Conservation (phyloP, 2,797 vertebrate genomes). For the Pteronotus mesoamericanus region DNA sequence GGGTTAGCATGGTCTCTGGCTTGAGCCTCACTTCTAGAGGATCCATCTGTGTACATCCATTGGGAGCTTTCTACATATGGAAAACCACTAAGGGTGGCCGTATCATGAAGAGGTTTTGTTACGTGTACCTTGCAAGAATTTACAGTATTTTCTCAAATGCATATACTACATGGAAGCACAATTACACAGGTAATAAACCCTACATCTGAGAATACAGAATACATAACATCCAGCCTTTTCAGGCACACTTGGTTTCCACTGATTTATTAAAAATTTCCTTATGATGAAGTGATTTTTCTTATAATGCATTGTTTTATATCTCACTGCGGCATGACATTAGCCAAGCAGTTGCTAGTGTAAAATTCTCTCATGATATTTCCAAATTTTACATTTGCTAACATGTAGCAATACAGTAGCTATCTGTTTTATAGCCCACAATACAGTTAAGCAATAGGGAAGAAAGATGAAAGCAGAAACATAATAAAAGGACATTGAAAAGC, state of each 20-base stretch:
- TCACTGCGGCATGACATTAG: not conserved
- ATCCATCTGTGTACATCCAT: not conserved
- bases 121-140: not conserved
- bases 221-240: not conserved
- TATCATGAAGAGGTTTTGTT: not conserved
- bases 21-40: not conserved
- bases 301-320: not conserved
- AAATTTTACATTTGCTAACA: slow-evolving; percentile 9
- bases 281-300: slow-evolving; percentile 41
- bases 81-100: not conserved
- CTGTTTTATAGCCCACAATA: not conserved
- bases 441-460: not conserved
- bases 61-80: not conserved
- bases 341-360: not conserved
- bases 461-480: not conserved
- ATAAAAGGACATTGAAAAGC: not conserved
- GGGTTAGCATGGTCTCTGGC: not conserved
- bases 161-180: not conserved
- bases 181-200: slow-evolving; percentile 39
- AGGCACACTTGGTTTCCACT: not conserved
- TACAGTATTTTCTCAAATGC: slow-evolving; percentile 43
- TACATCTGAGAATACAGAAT: not conserved
- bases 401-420: not conserved
- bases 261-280: slow-evolving; percentile 50
- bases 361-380: slow-evolving; percentile 7